phyloP scores from a whole-genome alignment of 2,113 vertebrate species.

The Montifringilla adamsi region DNA sequence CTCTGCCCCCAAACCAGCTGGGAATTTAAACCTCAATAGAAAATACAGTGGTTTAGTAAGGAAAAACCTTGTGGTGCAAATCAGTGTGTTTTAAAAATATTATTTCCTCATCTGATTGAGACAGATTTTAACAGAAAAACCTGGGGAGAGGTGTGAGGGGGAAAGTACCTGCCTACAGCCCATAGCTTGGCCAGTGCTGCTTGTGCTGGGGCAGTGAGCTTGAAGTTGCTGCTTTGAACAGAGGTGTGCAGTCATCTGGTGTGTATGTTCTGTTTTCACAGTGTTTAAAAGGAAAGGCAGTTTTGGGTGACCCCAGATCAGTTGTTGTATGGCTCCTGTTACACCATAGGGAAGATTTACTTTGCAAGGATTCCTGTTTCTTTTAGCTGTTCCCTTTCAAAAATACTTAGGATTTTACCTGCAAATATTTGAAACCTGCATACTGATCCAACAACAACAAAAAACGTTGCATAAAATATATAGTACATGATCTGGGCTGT shows the following conservation, averaged over 20 bases:
- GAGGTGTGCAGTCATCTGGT: fast-evolving
- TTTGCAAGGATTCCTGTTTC: neutral
- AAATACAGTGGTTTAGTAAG: neutral
- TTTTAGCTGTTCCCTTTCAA: neutral
- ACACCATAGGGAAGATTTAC: neutral
- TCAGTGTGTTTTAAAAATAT: neutral
- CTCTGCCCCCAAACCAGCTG: neutral
- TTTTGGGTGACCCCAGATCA: neutral
- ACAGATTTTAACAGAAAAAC: neutral
- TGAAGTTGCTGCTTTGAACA: neutral
- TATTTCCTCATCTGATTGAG: fast-evolving
- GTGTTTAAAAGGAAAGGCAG: neutral
- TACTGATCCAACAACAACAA: neutral
- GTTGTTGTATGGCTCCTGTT: neutral
- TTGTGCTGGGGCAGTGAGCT: neutral
- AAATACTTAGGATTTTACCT: neutral
- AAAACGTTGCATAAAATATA: neutral
- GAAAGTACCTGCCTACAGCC: fast-evolving
- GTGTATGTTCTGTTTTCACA: neutral
- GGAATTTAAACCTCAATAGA: neutral
- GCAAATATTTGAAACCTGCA: neutral
- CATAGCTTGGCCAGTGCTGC: neutral
- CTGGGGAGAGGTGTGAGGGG: fast-evolving
- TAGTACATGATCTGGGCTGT: neutral
- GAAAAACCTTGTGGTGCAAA: neutral